Percentiles rank a stretch among this genome's conserved stretches.
Evolutionary conservation across 2,888 invertebrate species (phyloP).

Genomic region (Troilus luridus): DNA sequence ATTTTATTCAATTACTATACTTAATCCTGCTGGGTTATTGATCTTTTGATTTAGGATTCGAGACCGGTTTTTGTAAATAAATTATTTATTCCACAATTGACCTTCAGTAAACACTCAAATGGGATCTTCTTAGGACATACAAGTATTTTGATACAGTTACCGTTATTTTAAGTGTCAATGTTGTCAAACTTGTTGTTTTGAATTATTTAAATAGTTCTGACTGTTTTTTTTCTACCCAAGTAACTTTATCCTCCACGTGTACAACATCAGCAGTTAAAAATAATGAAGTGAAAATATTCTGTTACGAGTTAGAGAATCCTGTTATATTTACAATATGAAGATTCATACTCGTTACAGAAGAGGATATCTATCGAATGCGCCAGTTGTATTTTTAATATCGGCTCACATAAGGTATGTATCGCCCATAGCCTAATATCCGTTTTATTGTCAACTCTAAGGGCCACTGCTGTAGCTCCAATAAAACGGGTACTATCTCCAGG

Average conservation of each 20-base stretch:
- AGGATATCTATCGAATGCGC: neutral
- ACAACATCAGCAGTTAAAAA: neutral
- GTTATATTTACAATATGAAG: neutral
- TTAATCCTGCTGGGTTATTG: no score
- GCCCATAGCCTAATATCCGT: neutral
- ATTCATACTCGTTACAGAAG: neutral
- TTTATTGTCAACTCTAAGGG: conserved; percentile 12
- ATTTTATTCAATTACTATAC: no score
- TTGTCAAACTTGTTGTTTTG: no score
- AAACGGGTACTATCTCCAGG: neutral
- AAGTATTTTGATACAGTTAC: no score
- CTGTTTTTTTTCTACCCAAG: no score
- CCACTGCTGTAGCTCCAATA: neutral
- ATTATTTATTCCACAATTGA: no score
- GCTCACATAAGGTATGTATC: neutral
- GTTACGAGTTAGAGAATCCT: neutral
- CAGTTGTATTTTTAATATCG: neutral
- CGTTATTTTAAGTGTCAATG: no score
- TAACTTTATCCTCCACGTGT: neutral
- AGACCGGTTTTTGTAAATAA: no score
- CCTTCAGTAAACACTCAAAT: no score
- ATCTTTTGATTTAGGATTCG: no score
- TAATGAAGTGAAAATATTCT: neutral
- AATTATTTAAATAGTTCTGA: no score
- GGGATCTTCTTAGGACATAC: no score